Conservation (phyloP, 1,140 invertebrate species). For the Spodoptera frugiperda region DNA sequence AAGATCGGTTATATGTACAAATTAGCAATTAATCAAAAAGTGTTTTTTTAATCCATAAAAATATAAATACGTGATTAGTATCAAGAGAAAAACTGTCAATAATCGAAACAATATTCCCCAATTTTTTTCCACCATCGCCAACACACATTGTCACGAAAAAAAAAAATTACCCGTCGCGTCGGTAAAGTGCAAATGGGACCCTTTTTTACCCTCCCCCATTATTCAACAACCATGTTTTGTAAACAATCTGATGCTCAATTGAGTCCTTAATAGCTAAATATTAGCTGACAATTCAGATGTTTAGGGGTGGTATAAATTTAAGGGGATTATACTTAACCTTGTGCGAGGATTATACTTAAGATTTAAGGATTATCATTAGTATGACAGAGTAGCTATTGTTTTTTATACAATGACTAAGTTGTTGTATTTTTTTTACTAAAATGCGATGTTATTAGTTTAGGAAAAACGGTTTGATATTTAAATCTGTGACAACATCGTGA, state of each 20-base stretch:
- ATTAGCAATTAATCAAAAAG: no score
- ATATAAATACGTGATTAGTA: no score
- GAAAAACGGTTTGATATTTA: no score
- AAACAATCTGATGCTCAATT: conserved; percentile 50
- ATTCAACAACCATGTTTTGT: conserved; percentile 43
- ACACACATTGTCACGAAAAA: background rate
- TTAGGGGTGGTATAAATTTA: background rate
- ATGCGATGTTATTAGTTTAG: no score
- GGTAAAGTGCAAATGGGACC: conserved; percentile 8
- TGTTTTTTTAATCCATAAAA: background rate
- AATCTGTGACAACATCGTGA: no score
- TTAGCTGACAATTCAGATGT: conserved; percentile 6
- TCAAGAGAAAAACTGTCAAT: no score
- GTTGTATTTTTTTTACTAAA: no score
- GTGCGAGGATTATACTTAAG: background rate
- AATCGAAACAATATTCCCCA: no score
- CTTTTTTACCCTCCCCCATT: conserved; percentile 25
- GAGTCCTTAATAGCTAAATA: conserved; percentile 30
- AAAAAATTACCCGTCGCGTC: background rate
- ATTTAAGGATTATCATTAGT: conserved; percentile 2
- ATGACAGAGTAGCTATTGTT: no score
- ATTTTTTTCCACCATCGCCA: background rate
- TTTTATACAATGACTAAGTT: no score
- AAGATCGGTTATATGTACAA: no score
- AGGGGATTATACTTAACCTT: background rate